phyloP scores from a whole-genome alignment of 2,797 vertebrate genomes.

The Prunella strophiata region DNA sequence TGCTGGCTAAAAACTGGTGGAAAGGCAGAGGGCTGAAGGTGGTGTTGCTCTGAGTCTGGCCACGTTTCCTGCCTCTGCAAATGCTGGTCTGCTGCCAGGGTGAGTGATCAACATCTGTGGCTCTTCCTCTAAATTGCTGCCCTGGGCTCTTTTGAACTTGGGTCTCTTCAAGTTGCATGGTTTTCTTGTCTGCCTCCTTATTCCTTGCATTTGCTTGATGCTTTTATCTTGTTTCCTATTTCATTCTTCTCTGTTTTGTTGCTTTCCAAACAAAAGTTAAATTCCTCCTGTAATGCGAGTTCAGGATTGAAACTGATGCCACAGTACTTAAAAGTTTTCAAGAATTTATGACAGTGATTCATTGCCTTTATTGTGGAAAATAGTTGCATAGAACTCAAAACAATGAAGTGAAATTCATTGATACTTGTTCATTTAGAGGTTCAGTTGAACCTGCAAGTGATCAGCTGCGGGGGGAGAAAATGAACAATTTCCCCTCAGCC shows the following conservation, averaged over 20 bases:
- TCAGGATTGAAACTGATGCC: background rate
- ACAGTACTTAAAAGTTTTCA: background rate
- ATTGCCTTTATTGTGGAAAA: background rate
- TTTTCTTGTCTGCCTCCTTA: background rate
- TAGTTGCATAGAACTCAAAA: background rate
- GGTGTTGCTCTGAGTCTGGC: accelerated
- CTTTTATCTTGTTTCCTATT: background rate
- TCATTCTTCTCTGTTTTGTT: background rate
- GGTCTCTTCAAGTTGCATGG: background rate
- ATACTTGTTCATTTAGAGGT: background rate
- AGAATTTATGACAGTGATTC: background rate
- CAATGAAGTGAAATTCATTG: background rate
- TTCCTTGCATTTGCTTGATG: background rate
- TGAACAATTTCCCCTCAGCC: background rate
- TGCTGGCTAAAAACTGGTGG: background rate
- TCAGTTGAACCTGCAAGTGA: background rate
- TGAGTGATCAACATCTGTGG: too few species aligned
- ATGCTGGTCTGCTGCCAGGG: background rate
- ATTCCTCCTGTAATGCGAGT: background rate
- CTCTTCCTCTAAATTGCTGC: background rate
- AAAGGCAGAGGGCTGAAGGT: background rate
- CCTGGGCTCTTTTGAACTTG: background rate
- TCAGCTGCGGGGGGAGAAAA: background rate
- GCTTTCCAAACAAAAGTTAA: background rate
- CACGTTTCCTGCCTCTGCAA: background rate